Evolutionary conservation across 2,888 invertebrate genomes (phyloP).

Genomic region (Oxytorus armatus): DNA sequence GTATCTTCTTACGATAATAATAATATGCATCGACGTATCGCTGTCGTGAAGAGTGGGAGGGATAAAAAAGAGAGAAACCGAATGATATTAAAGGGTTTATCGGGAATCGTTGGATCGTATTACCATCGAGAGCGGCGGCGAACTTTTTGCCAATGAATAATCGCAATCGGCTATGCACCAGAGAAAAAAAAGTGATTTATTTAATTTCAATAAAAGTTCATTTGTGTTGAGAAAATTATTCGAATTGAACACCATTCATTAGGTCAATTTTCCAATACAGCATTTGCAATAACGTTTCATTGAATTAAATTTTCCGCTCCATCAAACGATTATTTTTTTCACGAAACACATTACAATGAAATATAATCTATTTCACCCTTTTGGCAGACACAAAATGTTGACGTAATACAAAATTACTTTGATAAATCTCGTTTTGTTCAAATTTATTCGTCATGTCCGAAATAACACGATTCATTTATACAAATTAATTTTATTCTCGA

Average conservation of each 20-base stretch:
- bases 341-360: neutral
- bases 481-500: too few relatives aligned
- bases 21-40: neutral
- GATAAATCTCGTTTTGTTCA: neutral
- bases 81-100: slow-evolving; percentile 26
- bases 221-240: slow-evolving; percentile 30
- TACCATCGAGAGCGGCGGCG: slow-evolving; percentile 11
- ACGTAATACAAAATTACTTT: neutral
- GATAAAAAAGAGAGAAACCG: neutral
- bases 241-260: slow-evolving; percentile 22
- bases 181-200: slow-evolving; percentile 1
- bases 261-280: slow-evolving; percentile 15
- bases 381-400: neutral
- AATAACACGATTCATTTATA: too few relatives aligned
- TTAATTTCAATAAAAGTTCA: slow-evolving; percentile 17
- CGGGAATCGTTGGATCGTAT: slow-evolving; percentile 13
- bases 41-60: neutral
- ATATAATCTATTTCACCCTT: neutral
- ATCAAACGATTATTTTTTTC: neutral
- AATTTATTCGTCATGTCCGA: neutral
- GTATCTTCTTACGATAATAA: slow-evolving; percentile 1
- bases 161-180: neutral
- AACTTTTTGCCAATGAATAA: slow-evolving; percentile 32
- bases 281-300: slow-evolving; percentile 5
- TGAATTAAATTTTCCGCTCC: slow-evolving; percentile 2